A percentile compares a stretch with the other conserved stretches of the same genome.
Conservation (phyloP, 2,113 vertebrate genomes). For the Strix uralensis region DNA sequence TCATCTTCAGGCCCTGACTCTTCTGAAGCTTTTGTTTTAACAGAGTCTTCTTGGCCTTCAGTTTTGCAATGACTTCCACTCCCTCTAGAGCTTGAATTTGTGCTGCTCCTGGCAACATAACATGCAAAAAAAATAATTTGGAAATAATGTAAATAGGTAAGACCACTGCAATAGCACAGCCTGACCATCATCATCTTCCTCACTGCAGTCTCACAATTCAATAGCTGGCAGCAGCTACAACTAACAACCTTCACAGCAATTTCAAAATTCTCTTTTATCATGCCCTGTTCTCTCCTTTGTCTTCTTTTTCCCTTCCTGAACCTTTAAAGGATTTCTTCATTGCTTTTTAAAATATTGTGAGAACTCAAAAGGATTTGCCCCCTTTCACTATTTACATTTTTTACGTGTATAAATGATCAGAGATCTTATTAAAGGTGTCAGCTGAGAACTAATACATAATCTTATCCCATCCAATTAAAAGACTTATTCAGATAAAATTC, state of each 20-base stretch:
- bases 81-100: constrained; percentile 85
- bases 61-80: constrained; percentile 79
- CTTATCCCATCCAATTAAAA: not conserved
- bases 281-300: not conserved
- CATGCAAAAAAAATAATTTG: not conserved
- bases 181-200: not conserved
- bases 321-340: not conserved
- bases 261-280: not conserved
- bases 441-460: not conserved
- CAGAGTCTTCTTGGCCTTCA: constrained; percentile 68
- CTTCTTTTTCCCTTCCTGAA: not conserved
- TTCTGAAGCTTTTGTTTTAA: constrained; percentile 56
- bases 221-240: not conserved
- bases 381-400: not conserved
- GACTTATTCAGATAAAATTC: not conserved
- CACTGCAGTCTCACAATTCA: not conserved
- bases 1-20: constrained; percentile 55
- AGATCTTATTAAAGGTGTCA: not conserved
- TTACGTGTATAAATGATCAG: not conserved
- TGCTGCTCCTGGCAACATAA: constrained; percentile 83
- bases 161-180: not conserved
- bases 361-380: not conserved
- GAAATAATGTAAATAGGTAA: not conserved
- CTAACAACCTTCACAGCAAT: not conserved
- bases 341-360: not conserved